Evolutionary conservation across 2,797 vertebrate genomes (phyloP).

Genomic region (Epinephelus coioides): DNA sequence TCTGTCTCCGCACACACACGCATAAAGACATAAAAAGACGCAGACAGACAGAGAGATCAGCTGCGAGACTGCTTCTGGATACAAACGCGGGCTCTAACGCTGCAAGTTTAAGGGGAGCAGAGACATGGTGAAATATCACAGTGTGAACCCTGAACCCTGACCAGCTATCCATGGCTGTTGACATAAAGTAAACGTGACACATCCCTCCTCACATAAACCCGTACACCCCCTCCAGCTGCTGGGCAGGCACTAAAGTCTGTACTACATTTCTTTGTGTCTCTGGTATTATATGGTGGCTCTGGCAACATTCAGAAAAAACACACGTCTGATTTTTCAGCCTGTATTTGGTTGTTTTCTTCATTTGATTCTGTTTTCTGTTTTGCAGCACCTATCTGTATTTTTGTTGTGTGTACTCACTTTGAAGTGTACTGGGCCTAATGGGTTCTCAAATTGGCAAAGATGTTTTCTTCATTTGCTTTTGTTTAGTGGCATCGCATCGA

Average conservation of each 20-base stretch:
- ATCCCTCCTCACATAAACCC: conserved; percentile 67
- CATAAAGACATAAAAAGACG: conserved; percentile 50
- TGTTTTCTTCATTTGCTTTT: neutral
- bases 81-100: conserved; percentile 27
- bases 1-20: conserved; percentile 11
- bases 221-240: conserved; percentile 55
- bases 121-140: conserved; percentile 78
- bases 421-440: too few relatives aligned
- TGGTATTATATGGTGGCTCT: neutral
- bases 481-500: neutral
- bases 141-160: conserved; percentile 77
- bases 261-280: conserved; percentile 45
- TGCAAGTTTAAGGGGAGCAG: conserved; percentile 45
- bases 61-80: conserved; percentile 51
- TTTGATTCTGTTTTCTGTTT: neutral
- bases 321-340: neutral
- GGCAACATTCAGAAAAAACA: neutral
- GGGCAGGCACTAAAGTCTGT: conserved; percentile 31
- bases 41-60: conserved; percentile 21
- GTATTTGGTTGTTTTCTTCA: neutral
- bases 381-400: neutral
- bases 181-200: conserved; percentile 79
- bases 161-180: conserved; percentile 74
- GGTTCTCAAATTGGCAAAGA: neutral
- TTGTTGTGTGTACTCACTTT: too few relatives aligned